Evolutionary conservation across 2,797 vertebrate species (phyloP).

Genomic region (Rhinogobio ventralis): DNA sequence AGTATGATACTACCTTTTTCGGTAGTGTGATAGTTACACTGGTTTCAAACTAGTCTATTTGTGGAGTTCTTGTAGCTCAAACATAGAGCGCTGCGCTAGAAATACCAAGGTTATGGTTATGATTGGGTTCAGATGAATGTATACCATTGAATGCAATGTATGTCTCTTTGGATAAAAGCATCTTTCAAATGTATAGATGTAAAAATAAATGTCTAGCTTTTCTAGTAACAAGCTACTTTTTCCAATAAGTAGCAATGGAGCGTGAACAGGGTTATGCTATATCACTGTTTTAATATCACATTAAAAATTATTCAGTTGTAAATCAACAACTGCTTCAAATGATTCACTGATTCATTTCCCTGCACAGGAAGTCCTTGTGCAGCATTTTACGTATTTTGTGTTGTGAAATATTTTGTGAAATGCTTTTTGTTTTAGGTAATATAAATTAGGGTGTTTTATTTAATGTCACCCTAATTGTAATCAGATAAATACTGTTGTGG

Average conservation of each 20-base stretch:
- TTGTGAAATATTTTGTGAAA: background rate
- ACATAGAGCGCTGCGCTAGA: background rate
- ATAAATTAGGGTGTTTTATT: background rate
- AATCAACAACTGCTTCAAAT: background rate
- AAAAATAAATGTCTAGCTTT: background rate
- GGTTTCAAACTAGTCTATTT: background rate
- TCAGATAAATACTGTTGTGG: background rate
- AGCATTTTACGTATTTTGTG: background rate
- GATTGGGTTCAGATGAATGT: conserved; percentile 14
- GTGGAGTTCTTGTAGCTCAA: background rate
- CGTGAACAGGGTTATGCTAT: background rate
- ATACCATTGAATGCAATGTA: background rate
- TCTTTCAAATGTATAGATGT: background rate
- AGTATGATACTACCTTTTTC: conserved; percentile 2
- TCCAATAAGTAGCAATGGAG: background rate
- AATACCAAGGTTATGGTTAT: background rate
- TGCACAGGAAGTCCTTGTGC: background rate
- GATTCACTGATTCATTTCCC: background rate
- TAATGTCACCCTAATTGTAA: background rate
- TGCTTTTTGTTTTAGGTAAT: background rate
- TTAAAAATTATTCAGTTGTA: conserved; percentile 1
- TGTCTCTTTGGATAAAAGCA: background rate
- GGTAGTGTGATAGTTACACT: background rate
- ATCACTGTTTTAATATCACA: background rate
- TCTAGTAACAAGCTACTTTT: background rate